Evolutionary conservation across 2,113 vertebrate species (phyloP), one percentile per base, ranked within the genome.

Genomic region (Candoia aspera): DNA sequence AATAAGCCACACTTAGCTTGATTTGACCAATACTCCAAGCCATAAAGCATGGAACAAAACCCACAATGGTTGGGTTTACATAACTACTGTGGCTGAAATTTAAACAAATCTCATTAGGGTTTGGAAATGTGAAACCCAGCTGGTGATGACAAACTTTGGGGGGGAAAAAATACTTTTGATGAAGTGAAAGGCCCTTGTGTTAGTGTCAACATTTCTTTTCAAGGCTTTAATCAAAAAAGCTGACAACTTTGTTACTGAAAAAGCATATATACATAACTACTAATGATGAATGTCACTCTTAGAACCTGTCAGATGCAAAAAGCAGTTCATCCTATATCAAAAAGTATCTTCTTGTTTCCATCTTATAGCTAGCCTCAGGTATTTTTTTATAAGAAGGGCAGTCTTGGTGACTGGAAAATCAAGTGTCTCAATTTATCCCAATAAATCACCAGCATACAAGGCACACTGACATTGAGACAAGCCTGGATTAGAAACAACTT

Each of bases 381-480:
- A 0, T n/a, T 84, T 42, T 59, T n/a, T 91, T 37, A 90, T 57
- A 12, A 26, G 90, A 53, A 92, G 83, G 6, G 11, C 53, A 37
- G 21, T 60, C 53, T 19, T 64, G 59, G 21, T 23, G 89, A 57
- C 86, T 62, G 12, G 6, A 4, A 4, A 93, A 29, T 83, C 37
- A 6, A 19, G 84, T 12, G 23, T 79, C 12, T 46, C 73, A 62
- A 26, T 23, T 88, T 84, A n/a, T 0, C 57, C 24, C 73, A 62
- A 42, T 94, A 87, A 89, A 90, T 94, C 37, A 21, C 87, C 58
- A 37, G 24, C 89, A 86, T 49, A 85, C 37, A 88, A 88, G 19
- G 24, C 87, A 90, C 8, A 33, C 11, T 33, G 49, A 62, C 37
- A 5, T 29, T 53, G 23, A 6, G 12, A 19, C 23, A 42, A 53